Base-by-base conservation (phyloP, 2,113 vertebrate species). In the Heterotis niloticus region DNA sequence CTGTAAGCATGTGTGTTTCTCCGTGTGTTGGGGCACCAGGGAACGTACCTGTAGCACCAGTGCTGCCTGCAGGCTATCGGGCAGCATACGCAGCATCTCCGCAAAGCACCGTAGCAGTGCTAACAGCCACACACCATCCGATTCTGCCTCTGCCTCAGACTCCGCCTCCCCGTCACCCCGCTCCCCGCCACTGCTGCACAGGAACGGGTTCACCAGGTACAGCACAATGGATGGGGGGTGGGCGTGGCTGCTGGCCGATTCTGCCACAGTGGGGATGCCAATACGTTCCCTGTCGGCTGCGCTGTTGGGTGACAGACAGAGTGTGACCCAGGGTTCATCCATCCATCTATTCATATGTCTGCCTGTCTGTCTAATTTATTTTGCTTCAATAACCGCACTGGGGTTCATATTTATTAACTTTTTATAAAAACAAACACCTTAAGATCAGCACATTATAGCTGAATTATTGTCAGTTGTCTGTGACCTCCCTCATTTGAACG, bases 121-220 rank as follows among this genome's bases (percentile, higher is more conserved):
- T 44, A 99, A 86, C 16, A 98, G 89, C 96, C 97, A 99, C 28
- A 96, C 92, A 87, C 95, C 96, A 56, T 92, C 90, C 0, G 93
- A 89, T 80, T 94, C 93, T 54, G 94, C 92, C 68, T 97, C 96
- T 4, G 95, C 95, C 0, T 94, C 94, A 71, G 93, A 89, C 80
- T 94, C 93, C 54, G 94, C 92, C 70, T 97, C 96, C 4, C 96
- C 95, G 0, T 94, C 94, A 72, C 95, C 94, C n/a, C 95, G 95
- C 72, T 95, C 94, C 0, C 94, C 93, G 0, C 91, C 90, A 0
- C 90, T 90, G 0, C 93, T 91, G 83, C 94, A 94, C 3, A 96
- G 92, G 81, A 99, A 99, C 14, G 96, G 96, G 56, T 99, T 96
- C 86, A 99, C 94, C 87, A 98, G 93, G 86, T 99, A 99, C 84